A percentile compares a stretch with the other conserved stretches of the same genome.
These are phyloP conservation scores for Meloe dianella DNA, from an alignment of 2,888 invertebrate genomes.

Conservation along the genomic window DNA sequence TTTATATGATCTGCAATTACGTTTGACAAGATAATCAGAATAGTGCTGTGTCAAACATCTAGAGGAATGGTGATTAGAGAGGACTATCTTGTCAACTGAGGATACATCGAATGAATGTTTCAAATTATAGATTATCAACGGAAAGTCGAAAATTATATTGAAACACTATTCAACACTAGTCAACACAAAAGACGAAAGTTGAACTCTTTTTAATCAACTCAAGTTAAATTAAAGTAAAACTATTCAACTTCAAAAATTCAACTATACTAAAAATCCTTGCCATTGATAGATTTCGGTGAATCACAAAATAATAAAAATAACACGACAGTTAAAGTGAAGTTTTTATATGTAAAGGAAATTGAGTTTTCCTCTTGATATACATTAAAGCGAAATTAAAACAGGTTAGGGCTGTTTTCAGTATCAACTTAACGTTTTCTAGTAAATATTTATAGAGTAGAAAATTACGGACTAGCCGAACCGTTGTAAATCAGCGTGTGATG, in stretches of 20 bases:
- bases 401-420: neutral
- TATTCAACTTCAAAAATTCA: neutral
- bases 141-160: slow-evolving; percentile 9
- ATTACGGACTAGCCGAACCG: neutral
- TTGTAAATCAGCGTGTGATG: neutral
- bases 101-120: slow-evolving; percentile 1
- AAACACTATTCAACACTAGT: neutral
- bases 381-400: neutral
- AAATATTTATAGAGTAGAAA: neutral
- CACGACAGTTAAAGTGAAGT: neutral
- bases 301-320: neutral
- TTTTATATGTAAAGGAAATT: neutral
- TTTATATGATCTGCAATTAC: neutral
- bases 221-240: neutral
- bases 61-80: neutral
- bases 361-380: neutral
- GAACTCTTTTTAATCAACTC: neutral
- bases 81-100: slow-evolving; percentile 9
- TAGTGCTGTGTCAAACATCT: slow-evolving; percentile 9
- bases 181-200: neutral
- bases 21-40: slow-evolving; percentile 3
- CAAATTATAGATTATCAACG: slow-evolving; percentile 6
- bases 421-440: neutral
- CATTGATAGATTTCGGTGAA: neutral
- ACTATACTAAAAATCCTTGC: neutral